These are phyloP conservation scores for Pachydiplax longipennis DNA, from an alignment of 2,888 invertebrate genomes.

Conservation along the genomic window DNA sequence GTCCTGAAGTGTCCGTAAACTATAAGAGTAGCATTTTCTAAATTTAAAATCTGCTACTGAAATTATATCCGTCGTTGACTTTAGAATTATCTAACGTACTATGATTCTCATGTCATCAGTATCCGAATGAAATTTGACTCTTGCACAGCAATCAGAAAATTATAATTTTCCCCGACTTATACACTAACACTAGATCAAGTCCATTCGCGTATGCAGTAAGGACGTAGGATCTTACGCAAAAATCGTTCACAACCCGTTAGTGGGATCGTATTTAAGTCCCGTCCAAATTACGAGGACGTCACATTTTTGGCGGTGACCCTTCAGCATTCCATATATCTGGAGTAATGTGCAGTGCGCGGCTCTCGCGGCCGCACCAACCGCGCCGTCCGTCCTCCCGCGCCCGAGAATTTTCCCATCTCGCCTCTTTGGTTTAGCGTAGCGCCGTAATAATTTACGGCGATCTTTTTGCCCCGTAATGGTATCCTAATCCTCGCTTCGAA, in stretches of 20 bases:
- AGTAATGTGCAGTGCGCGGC: background rate
- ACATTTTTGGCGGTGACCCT: background rate
- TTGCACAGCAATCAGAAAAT: too few species aligned
- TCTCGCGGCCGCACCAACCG: background rate
- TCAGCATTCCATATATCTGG: background rate
- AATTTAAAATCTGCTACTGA: too few species aligned
- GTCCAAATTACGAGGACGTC: background rate
- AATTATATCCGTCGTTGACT: too few species aligned
- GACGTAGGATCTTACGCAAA: too few species aligned
- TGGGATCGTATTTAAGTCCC: background rate
- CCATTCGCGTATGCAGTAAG: too few species aligned
- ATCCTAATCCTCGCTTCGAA: conserved; percentile 33
- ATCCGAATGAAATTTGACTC: too few species aligned
- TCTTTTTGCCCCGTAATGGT: conserved; percentile 29
- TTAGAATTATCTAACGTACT: too few species aligned
- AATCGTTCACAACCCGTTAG: background rate
- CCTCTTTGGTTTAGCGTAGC: conserved; percentile 27
- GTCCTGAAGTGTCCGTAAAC: too few species aligned
- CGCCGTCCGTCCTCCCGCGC: conserved; percentile 17
- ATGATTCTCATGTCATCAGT: too few species aligned
- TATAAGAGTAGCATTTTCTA: too few species aligned
- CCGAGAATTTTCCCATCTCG: conserved; percentile 30
- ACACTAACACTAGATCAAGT: too few species aligned
- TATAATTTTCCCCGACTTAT: too few species aligned
- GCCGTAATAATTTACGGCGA: conserved; percentile 31